Evolutionary conservation across 2,888 invertebrate species (phyloP).

Genomic region (Caenorhabditis imperialis): DNA sequence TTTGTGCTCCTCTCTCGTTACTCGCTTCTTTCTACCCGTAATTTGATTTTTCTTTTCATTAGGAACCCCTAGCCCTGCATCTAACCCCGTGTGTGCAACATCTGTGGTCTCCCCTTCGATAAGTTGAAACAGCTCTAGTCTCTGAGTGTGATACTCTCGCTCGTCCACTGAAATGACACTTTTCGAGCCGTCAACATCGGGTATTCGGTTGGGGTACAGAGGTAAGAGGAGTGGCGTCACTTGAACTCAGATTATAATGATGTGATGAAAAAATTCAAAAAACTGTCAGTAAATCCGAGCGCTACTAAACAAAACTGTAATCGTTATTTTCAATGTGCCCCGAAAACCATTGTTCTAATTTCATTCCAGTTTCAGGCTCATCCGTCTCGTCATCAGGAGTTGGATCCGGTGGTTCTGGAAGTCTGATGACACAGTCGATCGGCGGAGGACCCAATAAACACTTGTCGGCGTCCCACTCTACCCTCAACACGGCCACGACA

Average conservation of each 20-base stretch:
- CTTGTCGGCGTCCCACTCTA: constrained; percentile 67
- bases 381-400: constrained; percentile 61
- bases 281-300: too few species aligned
- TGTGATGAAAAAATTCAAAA: too few species aligned
- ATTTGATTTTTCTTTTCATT: constrained; percentile 9
- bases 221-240: constrained; percentile 30
- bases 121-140: constrained; percentile 7
- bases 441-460: constrained; percentile 58
- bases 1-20: constrained; percentile 13
- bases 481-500: constrained; percentile 54
- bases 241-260: too few species aligned
- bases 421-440: constrained; percentile 55
- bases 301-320: too few species aligned
- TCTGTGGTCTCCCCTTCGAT: constrained; percentile 7
- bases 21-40: constrained; percentile 8
- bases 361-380: constrained; percentile 55
- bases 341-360: constrained; percentile 2
- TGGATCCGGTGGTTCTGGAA: constrained; percentile 52
- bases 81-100: constrained; percentile 7
- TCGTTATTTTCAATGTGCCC: too few species aligned
- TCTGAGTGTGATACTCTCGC: constrained; percentile 9
- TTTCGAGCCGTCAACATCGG: constrained; percentile 57
- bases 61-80: constrained; percentile 9
- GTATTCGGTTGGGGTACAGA: constrained; percentile 44
- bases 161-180: constrained; percentile 48